Base-by-base conservation (phyloP, 1,140 invertebrate species). In the Gryon sp. region DNA sequence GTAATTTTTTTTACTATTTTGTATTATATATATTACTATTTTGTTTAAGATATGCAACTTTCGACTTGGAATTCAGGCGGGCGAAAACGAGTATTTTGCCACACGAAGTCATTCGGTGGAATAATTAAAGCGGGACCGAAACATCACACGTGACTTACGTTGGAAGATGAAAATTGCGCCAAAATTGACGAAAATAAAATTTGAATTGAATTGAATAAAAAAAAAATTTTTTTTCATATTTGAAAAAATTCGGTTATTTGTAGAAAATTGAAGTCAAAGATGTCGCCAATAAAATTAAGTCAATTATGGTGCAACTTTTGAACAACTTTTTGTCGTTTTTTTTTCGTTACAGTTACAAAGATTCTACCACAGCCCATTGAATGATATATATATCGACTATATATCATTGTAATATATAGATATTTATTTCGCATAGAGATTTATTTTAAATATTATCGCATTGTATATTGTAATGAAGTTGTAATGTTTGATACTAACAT, bases 331-430 rank as follows among this genome's bases (percentile, higher is more conserved):
- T 6, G n/a, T 30, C 26, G 55, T 40, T 46, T 59, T 52, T 46
- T 62, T 66, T 68, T 28, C n/a, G 2, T 28, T 78, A 79, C 68
- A 75, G 11, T 75, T 80, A 79, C 83, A 83, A 85, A 83, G 78
- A 62, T 86, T 86, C 81, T 86, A 85, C 84, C 86, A 88, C 86
- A 87, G 86, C 86, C 86, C 81, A 86, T 86, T 85, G 84, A 87
- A 86, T 83, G 81, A 87, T 85, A 85, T 83, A 84, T 83, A 68
- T 63, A 55, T 78, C 19, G n/a, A n/a, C 24, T 50, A 80, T 78
- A 80, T 80, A 79, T 83, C 74, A 76, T 76, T 77, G 53, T n/a
- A 68, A 69, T 69, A 74, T 79, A 80, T 62, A 77, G 50, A 76
- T 77, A 75, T 78, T 74, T 73, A 70, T 76, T 65, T 57, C 74